Evolutionary conservation across 2,888 invertebrate species (phyloP).

Genomic region (Sipha maydis): DNA sequence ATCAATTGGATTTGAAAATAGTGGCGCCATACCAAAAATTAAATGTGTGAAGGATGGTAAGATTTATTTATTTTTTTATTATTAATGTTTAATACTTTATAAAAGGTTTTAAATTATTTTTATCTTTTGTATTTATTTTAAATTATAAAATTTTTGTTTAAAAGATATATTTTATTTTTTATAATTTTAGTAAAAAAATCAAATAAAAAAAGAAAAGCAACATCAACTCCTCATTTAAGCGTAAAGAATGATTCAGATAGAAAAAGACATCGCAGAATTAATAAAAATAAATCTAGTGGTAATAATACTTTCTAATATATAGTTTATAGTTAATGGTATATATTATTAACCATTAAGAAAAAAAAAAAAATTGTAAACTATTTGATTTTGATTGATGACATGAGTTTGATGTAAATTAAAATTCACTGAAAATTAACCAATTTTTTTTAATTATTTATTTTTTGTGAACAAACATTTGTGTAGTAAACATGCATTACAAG

Average conservation of each 20-base stretch:
- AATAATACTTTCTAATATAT: background rate
- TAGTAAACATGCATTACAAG: no score
- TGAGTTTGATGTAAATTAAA: no score
- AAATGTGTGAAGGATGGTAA: conserved; percentile 50
- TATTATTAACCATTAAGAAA: background rate
- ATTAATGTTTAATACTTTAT: background rate
- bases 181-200: conserved; percentile 41
- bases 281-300: conserved; percentile 58
- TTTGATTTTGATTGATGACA: no score
- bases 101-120: background rate
- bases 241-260: conserved; percentile 58
- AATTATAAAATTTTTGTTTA: no score
- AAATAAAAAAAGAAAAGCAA: conserved; percentile 60
- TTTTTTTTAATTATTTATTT: no score
- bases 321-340: background rate
- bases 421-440: no score
- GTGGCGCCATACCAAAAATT: conserved; percentile 44
- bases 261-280: conserved; percentile 56
- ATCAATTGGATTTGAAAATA: conserved; percentile 30
- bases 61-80: background rate
- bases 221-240: conserved; percentile 58
- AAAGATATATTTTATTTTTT: background rate
- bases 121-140: background rate
- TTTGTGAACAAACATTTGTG: no score
- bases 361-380: background rate